A percentile compares a stretch with the other conserved stretches of the same genome.
Evolutionary conservation across 2,888 invertebrate species (phyloP).

Genomic region (Poecilobothrus nobilitatus): DNA sequence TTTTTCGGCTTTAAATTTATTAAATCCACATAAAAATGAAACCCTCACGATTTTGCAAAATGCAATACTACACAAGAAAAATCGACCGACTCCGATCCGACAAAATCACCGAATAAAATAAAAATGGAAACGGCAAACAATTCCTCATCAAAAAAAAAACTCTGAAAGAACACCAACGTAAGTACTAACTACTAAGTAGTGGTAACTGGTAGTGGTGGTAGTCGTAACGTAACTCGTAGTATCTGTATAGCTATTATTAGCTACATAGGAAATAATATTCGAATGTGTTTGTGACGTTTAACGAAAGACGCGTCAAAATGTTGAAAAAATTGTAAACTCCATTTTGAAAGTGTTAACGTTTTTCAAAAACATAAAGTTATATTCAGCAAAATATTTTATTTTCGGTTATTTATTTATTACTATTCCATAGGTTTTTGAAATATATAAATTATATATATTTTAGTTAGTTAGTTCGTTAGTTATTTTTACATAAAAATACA

Average conservation of each 20-base stretch:
- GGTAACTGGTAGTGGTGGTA: too few relatives aligned
- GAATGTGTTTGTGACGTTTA: background rate
- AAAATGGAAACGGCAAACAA: conserved; percentile 4
- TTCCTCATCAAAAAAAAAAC: background rate
- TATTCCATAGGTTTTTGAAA: too few relatives aligned
- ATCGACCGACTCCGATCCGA: conserved; percentile 4
- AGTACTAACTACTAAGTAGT: background rate
- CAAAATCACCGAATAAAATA: conserved; percentile 4
- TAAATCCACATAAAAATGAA: background rate
- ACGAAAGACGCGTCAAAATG: background rate
- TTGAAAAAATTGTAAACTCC: background rate
- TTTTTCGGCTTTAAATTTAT: background rate
- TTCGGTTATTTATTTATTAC: too few relatives aligned
- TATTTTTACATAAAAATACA: too few relatives aligned
- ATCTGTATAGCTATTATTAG: too few relatives aligned
- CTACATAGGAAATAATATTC: too few relatives aligned
- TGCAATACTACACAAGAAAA: conserved; percentile 1
- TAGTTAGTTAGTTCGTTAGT: too few relatives aligned
- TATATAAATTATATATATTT: too few relatives aligned
- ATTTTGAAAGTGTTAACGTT: background rate
- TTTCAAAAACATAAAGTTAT: too few relatives aligned
- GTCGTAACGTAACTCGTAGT: too few relatives aligned
- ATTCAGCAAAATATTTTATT: too few relatives aligned
- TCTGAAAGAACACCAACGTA: background rate
- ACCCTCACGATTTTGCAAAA: conserved; percentile 1